A percentile compares a stretch with the other conserved stretches of the same genome.
These are phyloP conservation scores for Calcarius lapponicus DNA, from an alignment of 2,797 vertebrate species.

Conservation along the genomic window DNA sequence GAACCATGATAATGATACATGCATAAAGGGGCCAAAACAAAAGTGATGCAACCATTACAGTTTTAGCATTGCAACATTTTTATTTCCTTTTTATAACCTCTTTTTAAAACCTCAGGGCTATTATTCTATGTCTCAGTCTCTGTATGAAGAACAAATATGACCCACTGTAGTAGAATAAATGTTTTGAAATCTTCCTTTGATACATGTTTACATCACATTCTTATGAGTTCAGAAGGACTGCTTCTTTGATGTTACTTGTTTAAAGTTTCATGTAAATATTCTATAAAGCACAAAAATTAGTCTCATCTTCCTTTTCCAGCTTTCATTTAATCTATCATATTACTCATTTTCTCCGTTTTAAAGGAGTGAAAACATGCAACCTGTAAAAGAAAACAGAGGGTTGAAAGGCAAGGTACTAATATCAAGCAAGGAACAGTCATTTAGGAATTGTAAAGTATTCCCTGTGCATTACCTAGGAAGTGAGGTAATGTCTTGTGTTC, in stretches of 20 bases:
- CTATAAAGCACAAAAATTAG: neutral
- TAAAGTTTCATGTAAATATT: neutral
- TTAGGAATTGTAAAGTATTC: neutral
- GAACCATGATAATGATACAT: neutral
- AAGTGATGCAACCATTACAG: neutral
- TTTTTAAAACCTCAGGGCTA: neutral
- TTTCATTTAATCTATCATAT: neutral
- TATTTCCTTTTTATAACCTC: neutral
- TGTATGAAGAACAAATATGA: neutral
- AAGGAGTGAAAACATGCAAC: neutral
- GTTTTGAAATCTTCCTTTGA: neutral
- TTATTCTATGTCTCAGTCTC: neutral
- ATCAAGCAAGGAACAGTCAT: neutral
- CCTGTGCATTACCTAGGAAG: neutral
- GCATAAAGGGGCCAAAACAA: neutral
- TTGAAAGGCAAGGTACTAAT: neutral
- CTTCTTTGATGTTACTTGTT: neutral
- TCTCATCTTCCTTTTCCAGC: neutral
- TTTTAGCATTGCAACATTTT: neutral
- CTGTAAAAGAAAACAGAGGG: neutral
- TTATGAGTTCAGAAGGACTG: neutral
- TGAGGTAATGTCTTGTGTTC: neutral
- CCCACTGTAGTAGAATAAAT: neutral
- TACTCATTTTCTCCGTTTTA: neutral
- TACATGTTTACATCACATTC: neutral